A percentile compares a stretch with the other conserved stretches of the same genome.
phyloP scores from a whole-genome alignment of 2,113 vertebrate genomes.

The Furnarius figulus region DNA sequence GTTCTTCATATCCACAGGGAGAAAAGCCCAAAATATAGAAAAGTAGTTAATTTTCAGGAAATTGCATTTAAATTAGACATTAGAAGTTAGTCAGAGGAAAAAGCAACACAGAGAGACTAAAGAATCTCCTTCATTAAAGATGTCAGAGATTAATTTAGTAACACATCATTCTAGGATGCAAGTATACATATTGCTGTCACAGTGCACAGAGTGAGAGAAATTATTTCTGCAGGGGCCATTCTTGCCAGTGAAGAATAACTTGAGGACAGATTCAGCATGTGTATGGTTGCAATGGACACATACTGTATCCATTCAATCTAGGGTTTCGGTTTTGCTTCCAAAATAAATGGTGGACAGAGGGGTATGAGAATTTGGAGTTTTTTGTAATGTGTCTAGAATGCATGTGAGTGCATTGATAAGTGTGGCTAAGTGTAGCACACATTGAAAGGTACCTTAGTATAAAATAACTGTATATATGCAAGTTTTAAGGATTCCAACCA shows the following conservation, averaged over 20 bases:
- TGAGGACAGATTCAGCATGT: not conserved
- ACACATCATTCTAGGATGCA: not conserved
- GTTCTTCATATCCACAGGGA: not conserved
- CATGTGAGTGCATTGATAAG: not conserved
- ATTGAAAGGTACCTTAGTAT: not conserved
- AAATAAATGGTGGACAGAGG: not conserved
- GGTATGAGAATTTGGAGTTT: not conserved
- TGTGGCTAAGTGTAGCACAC: not conserved
- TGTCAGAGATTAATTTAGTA: conserved; percentile 6
- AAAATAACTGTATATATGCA: not conserved
- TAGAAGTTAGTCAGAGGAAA: not conserved
- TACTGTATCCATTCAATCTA: not conserved
- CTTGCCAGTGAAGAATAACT: not conserved
- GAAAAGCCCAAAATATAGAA: not conserved
- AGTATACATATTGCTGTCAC: not conserved
- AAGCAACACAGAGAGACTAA: not conserved
- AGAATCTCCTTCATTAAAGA: not conserved
- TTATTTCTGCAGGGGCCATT: not conserved
- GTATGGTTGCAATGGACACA: not conserved
- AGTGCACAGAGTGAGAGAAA: not conserved
- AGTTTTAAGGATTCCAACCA: not conserved
- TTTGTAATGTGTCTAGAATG: not conserved
- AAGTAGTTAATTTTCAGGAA: conserved; percentile 38
- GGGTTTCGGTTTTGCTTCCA: not conserved
- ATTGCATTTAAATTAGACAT: conserved; percentile 29